A percentile compares a stretch with the other conserved stretches of the same genome.
Evolutionary conservation across 37 sponge, comb jelly and placozoan species (phyloP).

Genomic region (Spongia lamella): DNA sequence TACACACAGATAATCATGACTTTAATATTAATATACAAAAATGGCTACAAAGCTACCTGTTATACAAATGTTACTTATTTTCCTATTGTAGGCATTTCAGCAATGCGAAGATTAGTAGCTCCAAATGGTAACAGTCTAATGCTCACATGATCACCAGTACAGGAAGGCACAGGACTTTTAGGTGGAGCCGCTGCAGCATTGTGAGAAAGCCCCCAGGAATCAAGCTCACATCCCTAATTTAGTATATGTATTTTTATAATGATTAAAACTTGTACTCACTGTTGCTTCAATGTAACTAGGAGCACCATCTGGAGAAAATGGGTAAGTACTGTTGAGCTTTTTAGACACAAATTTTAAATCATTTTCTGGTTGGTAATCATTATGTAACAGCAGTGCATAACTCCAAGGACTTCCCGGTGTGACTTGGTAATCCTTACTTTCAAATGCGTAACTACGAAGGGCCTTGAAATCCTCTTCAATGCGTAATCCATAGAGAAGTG

Average conservation of each 20-base stretch:
- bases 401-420: conserved; percentile 57
- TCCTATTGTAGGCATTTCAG: conserved; percentile 60
- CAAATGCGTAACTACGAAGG: conserved; percentile 45
- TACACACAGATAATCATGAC: too few species aligned
- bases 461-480: conserved; percentile 60
- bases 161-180: conserved; percentile 32
- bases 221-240: conserved; percentile 45
- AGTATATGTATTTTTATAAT: too few species aligned
- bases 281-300: conserved; percentile 50
- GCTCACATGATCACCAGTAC: conserved; percentile 2
- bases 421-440: conserved; percentile 71
- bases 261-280: conserved; percentile 14
- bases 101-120: conserved; percentile 66
- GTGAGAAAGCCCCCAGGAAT: conserved; percentile 50
- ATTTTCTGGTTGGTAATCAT: conserved; percentile 26
- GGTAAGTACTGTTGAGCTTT: conserved; percentile 15
- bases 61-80: background rate
- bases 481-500: conserved; percentile 65
- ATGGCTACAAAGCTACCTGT: too few species aligned
- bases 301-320: conserved; percentile 46
- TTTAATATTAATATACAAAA: too few species aligned
- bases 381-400: conserved; percentile 55
- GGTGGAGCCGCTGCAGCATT: conserved; percentile 75
- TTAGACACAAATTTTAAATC: conserved; percentile 25
- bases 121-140: conserved; percentile 72